Base-by-base conservation (phyloP, 2,113 vertebrate genomes). In the Dendrocopos noguchii region DNA sequence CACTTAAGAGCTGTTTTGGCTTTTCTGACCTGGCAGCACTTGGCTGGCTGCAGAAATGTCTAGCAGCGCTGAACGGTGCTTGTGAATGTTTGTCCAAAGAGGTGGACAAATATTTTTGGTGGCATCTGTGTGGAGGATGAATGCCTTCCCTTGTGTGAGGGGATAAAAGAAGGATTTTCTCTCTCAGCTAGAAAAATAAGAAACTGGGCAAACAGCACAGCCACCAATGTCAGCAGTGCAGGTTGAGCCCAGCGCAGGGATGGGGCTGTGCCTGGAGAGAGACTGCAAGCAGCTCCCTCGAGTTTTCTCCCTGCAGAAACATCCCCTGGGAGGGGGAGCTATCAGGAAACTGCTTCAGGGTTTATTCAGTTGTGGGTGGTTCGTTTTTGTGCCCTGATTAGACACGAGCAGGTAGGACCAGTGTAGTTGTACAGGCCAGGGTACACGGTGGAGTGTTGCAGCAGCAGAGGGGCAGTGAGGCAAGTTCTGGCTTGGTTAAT, bases 361-460 rank as follows among this genome's bases (percentile, higher is more conserved):
- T 34, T 75, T 85, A 2, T 70, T 87, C 66, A 34, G 44, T 91
- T 87, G 21, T 75, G 53, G 1, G 72, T 94, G 24, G 53, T 68
- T 88, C 93, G 68, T 3, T 73, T 93, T 90, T 80, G 42, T 25
- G 34, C 44, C 12, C 42, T 60, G 47, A n/a, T 33, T 17, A 71
- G 65, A 31, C 31, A 33, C 12, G 19, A 28, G 73, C 59, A 15
- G 0, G 0, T 47, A 44, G 8, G 25, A 71, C 57, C 31, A 24
- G 10, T 31, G 47, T 36, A 42, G 21, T 33, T 71, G 44, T 9
- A 4, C 61, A 28, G 50, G 22, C 9, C 44, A 61, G 63, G 33
- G 16, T 81, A 22, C 15, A 4, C 2, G 0, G 0, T 0, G 1
- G 34, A 27, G 55, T 44, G 12, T 61, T 53, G 50, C 20, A 73